Conservation (phyloP, 2,888 invertebrate species). For the Papilio elwesi region DNA sequence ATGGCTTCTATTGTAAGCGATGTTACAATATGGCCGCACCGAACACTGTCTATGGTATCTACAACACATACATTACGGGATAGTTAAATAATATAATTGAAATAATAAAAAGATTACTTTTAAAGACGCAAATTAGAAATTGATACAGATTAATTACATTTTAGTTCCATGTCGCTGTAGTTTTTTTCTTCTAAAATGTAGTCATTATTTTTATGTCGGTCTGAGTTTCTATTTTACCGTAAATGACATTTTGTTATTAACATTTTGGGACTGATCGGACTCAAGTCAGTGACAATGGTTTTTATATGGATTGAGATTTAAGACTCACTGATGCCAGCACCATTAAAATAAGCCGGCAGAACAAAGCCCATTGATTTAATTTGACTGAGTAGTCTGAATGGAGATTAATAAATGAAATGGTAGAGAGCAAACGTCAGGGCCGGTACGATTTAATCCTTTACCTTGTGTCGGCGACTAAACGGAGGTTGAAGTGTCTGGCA, state of each 20-base stretch:
- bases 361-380: neutral
- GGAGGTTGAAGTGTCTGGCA: neutral
- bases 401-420: constrained; percentile 5
- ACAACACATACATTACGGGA: neutral
- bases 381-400: neutral
- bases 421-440: neutral
- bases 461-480: neutral
- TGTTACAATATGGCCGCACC: constrained; percentile 7
- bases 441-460: constrained; percentile 5
- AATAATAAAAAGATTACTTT: too few relatives aligned
- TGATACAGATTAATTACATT: too few relatives aligned
- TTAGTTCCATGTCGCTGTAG: too few relatives aligned
- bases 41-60: neutral
- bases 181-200: too few relatives aligned
- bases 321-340: neutral
- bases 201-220: too few relatives aligned
- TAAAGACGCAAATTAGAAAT: too few relatives aligned
- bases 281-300: too few relatives aligned
- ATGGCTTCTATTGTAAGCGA: constrained; percentile 10
- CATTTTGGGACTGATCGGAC: too few relatives aligned
- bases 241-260: too few relatives aligned
- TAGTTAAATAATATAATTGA: too few relatives aligned
- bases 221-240: too few relatives aligned
- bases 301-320: neutral
- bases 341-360: constrained; percentile 3